phyloP scores from a whole-genome alignment of 2,888 invertebrate genomes.

The Blomia tropicalis region DNA sequence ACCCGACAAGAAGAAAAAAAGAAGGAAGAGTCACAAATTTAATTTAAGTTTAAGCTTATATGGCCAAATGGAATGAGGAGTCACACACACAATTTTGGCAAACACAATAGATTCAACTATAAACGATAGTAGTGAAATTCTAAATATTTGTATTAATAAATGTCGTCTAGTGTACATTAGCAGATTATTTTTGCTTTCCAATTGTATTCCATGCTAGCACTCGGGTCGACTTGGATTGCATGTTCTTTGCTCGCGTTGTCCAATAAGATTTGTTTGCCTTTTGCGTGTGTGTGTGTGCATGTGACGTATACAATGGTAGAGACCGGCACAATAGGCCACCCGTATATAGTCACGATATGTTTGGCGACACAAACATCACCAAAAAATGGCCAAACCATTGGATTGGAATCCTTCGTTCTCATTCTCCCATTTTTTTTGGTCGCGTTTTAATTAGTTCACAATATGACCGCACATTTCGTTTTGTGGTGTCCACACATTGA shows the following conservation, averaged over 20 bases:
- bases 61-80: conserved; percentile 4
- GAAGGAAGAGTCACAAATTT: background rate
- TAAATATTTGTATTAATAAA: conserved; percentile 14
- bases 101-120: too few relatives aligned
- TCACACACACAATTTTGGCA: too few relatives aligned
- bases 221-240: too few relatives aligned
- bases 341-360: too few relatives aligned
- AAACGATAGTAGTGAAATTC: background rate
- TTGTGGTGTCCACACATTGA: background rate
- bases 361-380: too few relatives aligned
- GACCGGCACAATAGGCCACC: too few relatives aligned
- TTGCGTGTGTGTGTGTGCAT: too few relatives aligned
- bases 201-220: background rate
- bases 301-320: too few relatives aligned
- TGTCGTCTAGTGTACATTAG: conserved; percentile 14
- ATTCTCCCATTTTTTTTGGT: background rate
- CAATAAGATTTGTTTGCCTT: background rate
- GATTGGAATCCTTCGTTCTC: too few relatives aligned
- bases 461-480: too few relatives aligned
- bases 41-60: conserved; percentile 10
- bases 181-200: background rate
- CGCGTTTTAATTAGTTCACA: background rate
- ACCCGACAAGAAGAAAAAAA: too few relatives aligned
- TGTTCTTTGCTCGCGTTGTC: background rate
- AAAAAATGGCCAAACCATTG: too few relatives aligned